Percentiles rank a stretch among this genome's conserved stretches.
phyloP scores from a whole-genome alignment of 2,113 vertebrate species.

The human (Homo sapiens) region DNA sequence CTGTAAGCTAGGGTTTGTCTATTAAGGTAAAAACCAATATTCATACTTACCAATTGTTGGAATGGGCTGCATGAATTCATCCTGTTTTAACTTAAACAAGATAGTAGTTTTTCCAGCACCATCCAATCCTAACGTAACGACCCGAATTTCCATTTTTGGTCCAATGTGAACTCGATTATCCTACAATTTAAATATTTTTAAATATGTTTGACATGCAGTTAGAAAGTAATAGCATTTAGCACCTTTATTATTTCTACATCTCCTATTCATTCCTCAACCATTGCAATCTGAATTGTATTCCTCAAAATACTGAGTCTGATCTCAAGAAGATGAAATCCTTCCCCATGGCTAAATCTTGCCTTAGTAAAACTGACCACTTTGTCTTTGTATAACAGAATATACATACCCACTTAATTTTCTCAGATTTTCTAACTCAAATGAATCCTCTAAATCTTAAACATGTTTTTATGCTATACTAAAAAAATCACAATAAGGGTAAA shows the following conservation, averaged over 20 bases:
- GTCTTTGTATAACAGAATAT: background rate
- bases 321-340: background rate
- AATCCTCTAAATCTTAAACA: background rate
- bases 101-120: constrained; percentile 99
- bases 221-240: constrained; percentile 33
- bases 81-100: constrained; percentile 98
- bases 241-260: background rate
- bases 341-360: background rate
- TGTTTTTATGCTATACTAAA: constrained; percentile 31
- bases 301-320: background rate
- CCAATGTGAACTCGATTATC: constrained; percentile 99
- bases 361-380: background rate
- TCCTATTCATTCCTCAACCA: background rate
- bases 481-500: background rate
- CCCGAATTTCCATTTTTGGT: constrained; percentile 99
- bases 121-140: constrained; percentile 96
- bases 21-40: background rate
- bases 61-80: constrained; percentile 99
- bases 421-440: background rate
- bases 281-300: background rate
- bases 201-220: constrained; percentile 2
- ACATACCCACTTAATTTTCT: background rate
- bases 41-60: constrained; percentile 94
- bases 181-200: constrained; percentile 79
- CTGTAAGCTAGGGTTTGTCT: background rate